Conservation (phyloP, 2,888 invertebrate species). For the Lottia scabra region DNA sequence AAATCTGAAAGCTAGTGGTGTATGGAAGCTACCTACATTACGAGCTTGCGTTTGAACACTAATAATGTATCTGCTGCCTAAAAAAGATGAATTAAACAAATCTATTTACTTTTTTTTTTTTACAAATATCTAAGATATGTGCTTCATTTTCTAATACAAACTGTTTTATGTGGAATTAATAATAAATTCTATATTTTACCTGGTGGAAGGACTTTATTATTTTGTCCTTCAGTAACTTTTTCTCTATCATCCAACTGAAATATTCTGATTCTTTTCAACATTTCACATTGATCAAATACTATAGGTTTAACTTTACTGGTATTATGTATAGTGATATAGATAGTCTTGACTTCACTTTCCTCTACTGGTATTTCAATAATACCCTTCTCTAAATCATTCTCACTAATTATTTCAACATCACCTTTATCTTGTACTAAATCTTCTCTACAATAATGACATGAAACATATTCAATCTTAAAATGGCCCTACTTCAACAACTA, state of each 20-base stretch:
- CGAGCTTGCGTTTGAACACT: slow-evolving; percentile 34
- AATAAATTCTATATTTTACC: slow-evolving; percentile 26
- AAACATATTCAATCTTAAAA: too few species aligned
- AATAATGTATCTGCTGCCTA: slow-evolving; percentile 41
- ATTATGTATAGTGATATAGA: slow-evolving; percentile 36
- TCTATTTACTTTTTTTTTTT: too few species aligned
- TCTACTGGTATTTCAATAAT: slow-evolving; percentile 32
- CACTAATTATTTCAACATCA: slow-evolving; percentile 30
- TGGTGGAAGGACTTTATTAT: slow-evolving; percentile 30
- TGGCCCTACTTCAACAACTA: too few species aligned
- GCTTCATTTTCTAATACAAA: too few species aligned
- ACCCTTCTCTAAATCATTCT: slow-evolving; percentile 24
- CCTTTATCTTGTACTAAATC: slow-evolving; percentile 34
- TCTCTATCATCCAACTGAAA: slow-evolving; percentile 41
- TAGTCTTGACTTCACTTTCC: slow-evolving; percentile 24
- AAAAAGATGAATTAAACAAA: too few species aligned
- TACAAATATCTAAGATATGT: too few species aligned
- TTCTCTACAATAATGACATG: slow-evolving; percentile 23
- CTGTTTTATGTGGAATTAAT: background rate
- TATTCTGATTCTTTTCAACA: slow-evolving; percentile 46
- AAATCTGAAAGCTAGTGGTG: slow-evolving; percentile 49
- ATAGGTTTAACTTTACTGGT: slow-evolving; percentile 22
- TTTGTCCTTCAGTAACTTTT: slow-evolving; percentile 40
- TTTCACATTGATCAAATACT: slow-evolving; percentile 44
- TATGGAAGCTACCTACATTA: slow-evolving; percentile 45